These are phyloP conservation scores for Syncerus caffer DNA, from an alignment of 2,797 vertebrate species.

Conservation along the genomic window DNA sequence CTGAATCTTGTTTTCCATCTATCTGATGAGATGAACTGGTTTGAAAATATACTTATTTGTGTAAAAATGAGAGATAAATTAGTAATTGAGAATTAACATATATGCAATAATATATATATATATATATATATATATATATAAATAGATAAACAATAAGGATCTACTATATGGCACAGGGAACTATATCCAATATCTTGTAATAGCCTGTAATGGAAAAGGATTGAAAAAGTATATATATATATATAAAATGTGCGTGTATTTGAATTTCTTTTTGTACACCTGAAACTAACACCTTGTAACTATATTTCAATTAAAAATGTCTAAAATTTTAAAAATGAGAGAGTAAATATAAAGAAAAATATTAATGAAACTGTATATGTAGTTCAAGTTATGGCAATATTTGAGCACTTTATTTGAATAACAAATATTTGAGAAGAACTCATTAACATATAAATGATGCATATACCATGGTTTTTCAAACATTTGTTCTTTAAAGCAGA, in stretches of 20 bases:
- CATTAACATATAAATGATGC: neutral
- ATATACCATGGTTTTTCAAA: constrained; percentile 13
- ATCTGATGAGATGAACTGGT: neutral
- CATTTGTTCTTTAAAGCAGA: constrained; percentile 51
- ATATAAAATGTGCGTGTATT: neutral
- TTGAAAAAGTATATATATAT: neutral
- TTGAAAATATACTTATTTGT: neutral
- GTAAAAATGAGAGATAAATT: neutral
- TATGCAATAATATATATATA: neutral
- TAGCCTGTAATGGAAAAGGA: neutral
- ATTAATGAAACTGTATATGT: neutral
- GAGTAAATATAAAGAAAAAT: neutral
- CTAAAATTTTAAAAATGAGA: neutral
- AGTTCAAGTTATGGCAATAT: neutral
- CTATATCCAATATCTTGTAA: neutral
- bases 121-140: no score
- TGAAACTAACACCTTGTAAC: neutral
- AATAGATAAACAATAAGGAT: neutral
- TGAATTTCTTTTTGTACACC: neutral
- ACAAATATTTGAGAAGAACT: neutral
- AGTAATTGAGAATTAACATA: neutral
- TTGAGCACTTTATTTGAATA: neutral
- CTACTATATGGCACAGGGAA: neutral
- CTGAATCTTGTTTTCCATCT: neutral
- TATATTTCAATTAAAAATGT: neutral